phyloP scores from a whole-genome alignment of 2,113 vertebrate genomes.

The Opisthocomus hoazin region DNA sequence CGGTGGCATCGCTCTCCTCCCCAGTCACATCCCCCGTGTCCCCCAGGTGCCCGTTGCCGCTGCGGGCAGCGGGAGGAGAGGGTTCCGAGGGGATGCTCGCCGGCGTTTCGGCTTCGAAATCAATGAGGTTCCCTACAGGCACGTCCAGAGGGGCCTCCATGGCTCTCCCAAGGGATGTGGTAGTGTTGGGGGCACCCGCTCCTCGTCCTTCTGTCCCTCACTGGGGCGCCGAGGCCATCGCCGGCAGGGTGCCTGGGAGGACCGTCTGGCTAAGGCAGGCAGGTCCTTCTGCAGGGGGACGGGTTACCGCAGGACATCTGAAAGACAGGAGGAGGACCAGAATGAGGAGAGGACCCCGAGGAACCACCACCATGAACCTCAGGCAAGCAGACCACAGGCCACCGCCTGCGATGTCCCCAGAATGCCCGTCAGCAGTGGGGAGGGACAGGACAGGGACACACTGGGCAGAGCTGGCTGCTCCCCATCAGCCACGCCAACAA shows the following conservation, averaged over 20 bases:
- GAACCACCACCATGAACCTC: accelerated
- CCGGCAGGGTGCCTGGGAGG: background rate
- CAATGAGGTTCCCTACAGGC: conserved; percentile 83
- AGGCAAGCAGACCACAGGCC: background rate
- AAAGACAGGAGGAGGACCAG: background rate
- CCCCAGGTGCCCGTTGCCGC: background rate
- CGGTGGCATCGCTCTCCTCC: conserved; percentile 86
- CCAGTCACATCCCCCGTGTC: background rate
- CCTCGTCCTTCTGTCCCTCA: background rate
- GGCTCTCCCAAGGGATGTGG: background rate
- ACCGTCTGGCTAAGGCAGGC: background rate
- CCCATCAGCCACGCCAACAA: background rate
- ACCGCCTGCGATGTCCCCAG: accelerated
- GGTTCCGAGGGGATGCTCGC: background rate
- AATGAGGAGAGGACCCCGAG: accelerated
- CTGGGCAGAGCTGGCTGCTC: background rate
- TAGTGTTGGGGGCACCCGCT: accelerated
- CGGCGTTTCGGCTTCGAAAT: conserved; percentile 71
- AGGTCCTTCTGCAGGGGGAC: background rate
- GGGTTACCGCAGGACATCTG: conserved; percentile 21
- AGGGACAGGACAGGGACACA: background rate
- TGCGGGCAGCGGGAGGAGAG: background rate
- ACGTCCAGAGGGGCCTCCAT: conserved; percentile 79
- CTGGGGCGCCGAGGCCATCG: background rate
- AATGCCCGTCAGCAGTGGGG: accelerated